These are phyloP conservation scores for Apamea epomidion DNA, from an alignment of 2,888 invertebrate species.

Conservation along the genomic window DNA sequence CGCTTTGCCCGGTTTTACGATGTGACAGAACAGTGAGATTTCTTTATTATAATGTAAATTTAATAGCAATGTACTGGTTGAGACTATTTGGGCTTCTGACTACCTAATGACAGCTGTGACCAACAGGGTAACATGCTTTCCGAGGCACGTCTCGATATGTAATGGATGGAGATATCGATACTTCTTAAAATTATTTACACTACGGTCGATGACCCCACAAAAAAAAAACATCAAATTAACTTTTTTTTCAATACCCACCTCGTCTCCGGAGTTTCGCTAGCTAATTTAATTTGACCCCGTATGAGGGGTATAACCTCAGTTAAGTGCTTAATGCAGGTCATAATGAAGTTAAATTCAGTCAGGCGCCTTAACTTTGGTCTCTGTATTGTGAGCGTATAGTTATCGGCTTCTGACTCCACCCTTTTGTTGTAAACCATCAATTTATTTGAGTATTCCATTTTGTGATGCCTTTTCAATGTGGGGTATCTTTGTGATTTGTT, in stretches of 20 bases:
- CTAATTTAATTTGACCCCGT: too few relatives aligned
- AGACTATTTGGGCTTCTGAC: too few relatives aligned
- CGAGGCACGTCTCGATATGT: too few relatives aligned
- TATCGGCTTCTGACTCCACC: constrained; percentile 36
- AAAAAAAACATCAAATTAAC: too few relatives aligned
- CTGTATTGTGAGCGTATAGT: constrained; percentile 30
- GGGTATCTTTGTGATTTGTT: not conserved
- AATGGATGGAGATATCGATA: too few relatives aligned
- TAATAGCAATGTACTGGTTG: not conserved
- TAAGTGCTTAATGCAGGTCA: constrained; percentile 17
- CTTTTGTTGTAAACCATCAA: constrained; percentile 29
- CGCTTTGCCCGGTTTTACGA: not conserved
- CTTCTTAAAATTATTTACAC: too few relatives aligned
- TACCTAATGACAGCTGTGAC: too few relatives aligned
- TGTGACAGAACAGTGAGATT: not conserved
- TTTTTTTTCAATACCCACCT: too few relatives aligned
- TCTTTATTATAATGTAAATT: not conserved
- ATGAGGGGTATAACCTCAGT: not conserved
- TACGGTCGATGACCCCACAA: too few relatives aligned
- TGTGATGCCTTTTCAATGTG: not conserved
- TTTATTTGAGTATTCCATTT: constrained; percentile 42
- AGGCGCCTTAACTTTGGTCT: not conserved
- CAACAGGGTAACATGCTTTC: too few relatives aligned
- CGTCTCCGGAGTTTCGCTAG: too few relatives aligned
- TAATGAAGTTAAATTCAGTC: constrained; percentile 11